Evolutionary conservation across 2,113 vertebrate species (phyloP).

Genomic region (Elephas maximus): DNA sequence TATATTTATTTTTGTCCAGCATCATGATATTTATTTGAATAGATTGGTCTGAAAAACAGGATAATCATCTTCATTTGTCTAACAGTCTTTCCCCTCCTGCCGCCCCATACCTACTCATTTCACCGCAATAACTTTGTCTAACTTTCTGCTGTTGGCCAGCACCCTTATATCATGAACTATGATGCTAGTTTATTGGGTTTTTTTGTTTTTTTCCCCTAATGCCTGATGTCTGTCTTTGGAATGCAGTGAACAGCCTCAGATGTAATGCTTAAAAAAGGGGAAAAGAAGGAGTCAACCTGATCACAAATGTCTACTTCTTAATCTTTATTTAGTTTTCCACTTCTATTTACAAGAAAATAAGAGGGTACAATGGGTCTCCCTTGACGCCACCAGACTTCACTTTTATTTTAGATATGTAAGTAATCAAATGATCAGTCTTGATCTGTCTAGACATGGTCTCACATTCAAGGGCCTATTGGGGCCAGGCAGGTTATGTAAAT

Average conservation of each 20-base stretch:
- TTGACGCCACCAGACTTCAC: slow-evolving; percentile 53
- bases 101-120: not conserved
- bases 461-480: slow-evolving; percentile 30
- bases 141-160: not conserved
- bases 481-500: slow-evolving; percentile 12
- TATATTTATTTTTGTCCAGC: not conserved
- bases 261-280: not conserved
- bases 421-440: slow-evolving; percentile 6
- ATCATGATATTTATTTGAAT: slow-evolving; percentile 46
- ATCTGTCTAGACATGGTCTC: slow-evolving; percentile 64
- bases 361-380: slow-evolving; percentile 50
- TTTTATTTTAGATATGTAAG: slow-evolving; percentile 63
- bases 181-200: not conserved
- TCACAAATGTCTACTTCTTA: slow-evolving; percentile 46
- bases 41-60: not conserved
- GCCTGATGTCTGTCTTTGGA: not conserved
- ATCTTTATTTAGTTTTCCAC: slow-evolving; percentile 59
- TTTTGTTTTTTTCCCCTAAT: not conserved
- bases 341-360: slow-evolving; percentile 67
- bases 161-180: not conserved
- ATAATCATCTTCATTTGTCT: slow-evolving; percentile 21
- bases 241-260: not conserved
- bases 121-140: not conserved
- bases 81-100: not conserved
- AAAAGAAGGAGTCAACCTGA: not conserved